A percentile compares a stretch with the other conserved stretches of the same genome.
These are phyloP conservation scores for Pseudochirops cupreus DNA, from an alignment of 2,797 vertebrate genomes.

Conservation along the genomic window DNA sequence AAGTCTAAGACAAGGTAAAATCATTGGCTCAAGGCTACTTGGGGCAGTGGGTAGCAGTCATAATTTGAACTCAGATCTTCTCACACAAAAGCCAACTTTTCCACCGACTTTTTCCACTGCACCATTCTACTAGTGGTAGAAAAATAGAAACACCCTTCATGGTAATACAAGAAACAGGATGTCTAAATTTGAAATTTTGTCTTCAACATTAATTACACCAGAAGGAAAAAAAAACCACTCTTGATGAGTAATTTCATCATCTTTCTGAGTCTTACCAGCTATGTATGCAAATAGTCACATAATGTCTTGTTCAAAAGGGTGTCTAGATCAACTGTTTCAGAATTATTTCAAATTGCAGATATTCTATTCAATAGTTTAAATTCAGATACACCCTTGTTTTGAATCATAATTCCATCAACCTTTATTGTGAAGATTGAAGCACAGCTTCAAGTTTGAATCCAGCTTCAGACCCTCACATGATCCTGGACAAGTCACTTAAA, in stretches of 20 bases:
- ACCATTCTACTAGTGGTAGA: background rate
- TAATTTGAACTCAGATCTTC: background rate
- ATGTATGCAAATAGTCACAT: background rate
- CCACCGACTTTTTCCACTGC: background rate
- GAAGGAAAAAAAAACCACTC: background rate
- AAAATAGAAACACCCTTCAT: background rate
- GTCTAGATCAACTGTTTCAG: background rate
- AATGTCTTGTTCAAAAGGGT: background rate
- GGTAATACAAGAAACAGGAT: background rate
- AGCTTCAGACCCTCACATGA: background rate
- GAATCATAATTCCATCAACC: background rate
- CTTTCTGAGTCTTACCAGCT: background rate
- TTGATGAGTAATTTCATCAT: background rate
- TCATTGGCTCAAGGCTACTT: background rate
- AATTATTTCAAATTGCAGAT: background rate
- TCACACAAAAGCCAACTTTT: background rate
- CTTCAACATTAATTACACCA: background rate
- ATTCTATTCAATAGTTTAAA: background rate
- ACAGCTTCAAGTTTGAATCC: background rate
- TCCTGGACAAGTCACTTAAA: background rate
- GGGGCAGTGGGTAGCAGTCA: background rate
- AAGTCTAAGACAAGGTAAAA: background rate
- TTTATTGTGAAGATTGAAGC: background rate
- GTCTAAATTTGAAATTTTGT: background rate
- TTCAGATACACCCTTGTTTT: background rate